Evolutionary conservation across 2,888 invertebrate species (phyloP), one percentile per base, ranked within the genome.

Genomic region (Pachydiplax longipennis): DNA sequence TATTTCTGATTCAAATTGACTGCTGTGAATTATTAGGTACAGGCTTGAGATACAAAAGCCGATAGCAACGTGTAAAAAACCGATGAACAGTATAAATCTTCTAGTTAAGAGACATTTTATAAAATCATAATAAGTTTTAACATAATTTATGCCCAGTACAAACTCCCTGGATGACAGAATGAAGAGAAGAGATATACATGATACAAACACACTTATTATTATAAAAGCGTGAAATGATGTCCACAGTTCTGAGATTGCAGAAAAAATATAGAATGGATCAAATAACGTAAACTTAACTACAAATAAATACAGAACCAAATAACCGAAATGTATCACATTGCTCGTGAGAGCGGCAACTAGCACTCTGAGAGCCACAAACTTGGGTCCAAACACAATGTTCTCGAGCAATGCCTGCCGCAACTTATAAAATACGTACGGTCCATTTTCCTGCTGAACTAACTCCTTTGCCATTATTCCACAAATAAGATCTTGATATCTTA

Each of bases 81-180:
- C 87, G 31, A 61, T 87, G 12, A 87, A n/a, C 15, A 87, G 13
- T 40, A 61, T 87, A 31, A 61, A 87, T 35, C 61, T 87, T 37
- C 61, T 65, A 1, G 87, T 37, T 22, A 87, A 61, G 5, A 87
- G 2, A 37, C 48, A 48, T 31, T 87, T 87, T 5, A 87, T 61
- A 10, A 87, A 87, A n/a, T 87, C 87, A 65, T 87, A 87, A n/a
- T 58, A 61, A 40, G 87, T 87, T 87, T 87, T 87, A 8, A 87
- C 87, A n/a, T 87, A 61, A 37, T 35, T 61, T 61, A 87, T 12
- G 40, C 87, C 87, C 31, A 31, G 22, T 37, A 87, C 87, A 87
- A 37, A 87, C 12, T 87, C 87, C 40, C 87, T 58, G 22, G 87
- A 87, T 18, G 87, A 37, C 61, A 87, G 37, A 22, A 87, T 58